Conservation (phyloP, 2,113 vertebrate genomes). For the Pongo abelii region DNA sequence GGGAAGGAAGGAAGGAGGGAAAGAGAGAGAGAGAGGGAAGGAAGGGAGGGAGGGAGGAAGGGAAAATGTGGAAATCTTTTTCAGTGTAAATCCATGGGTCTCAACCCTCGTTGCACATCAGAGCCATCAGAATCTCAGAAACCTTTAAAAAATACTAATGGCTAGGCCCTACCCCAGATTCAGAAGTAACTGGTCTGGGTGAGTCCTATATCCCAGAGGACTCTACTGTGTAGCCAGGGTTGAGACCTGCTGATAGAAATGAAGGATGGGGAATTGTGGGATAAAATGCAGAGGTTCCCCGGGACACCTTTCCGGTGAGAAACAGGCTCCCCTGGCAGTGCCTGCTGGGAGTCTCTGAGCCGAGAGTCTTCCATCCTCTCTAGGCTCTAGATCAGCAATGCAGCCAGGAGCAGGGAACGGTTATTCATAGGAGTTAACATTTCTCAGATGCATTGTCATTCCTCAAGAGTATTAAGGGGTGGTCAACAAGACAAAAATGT, state of each 20-base stretch:
- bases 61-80: background rate
- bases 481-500: background rate
- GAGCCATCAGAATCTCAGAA: background rate
- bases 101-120: background rate
- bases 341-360: background rate
- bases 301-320: background rate
- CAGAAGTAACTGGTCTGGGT: background rate
- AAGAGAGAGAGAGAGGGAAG: too few relatives aligned
- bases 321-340: background rate
- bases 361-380: background rate
- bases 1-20: accelerated
- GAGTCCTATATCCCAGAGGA: background rate
- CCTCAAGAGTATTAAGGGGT: background rate
- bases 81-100: background rate
- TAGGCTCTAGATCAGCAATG: background rate
- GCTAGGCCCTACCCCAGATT: background rate
- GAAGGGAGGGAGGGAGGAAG: too few relatives aligned
- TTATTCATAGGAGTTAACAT: background rate
- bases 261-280: background rate
- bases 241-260: background rate
- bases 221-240: background rate
- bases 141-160: background rate
- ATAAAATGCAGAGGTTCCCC: background rate
- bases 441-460: background rate
- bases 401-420: background rate